phyloP scores from a whole-genome alignment of 1,140 invertebrate species.

The Papilio glaucus region DNA sequence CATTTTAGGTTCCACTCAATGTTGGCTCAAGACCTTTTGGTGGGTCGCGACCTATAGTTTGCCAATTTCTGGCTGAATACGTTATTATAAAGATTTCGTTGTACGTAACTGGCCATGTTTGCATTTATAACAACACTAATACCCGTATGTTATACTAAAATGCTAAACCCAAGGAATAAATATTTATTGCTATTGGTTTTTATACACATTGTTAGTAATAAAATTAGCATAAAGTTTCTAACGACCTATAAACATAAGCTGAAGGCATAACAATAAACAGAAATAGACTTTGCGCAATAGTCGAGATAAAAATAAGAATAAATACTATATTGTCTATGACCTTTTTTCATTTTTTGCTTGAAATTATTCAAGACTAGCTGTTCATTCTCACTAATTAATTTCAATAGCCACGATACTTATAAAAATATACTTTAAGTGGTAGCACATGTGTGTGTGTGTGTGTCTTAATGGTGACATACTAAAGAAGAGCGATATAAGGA shows the following conservation, averaged over 20 bases:
- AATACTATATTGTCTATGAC: not conserved
- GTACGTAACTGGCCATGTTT: too few relatives aligned
- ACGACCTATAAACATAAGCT: not conserved
- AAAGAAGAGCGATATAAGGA: too few relatives aligned
- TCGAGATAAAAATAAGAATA: constrained; percentile 1
- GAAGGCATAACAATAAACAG: constrained; percentile 13
- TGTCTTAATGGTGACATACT: too few relatives aligned
- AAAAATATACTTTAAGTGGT: too few relatives aligned
- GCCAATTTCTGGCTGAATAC: too few relatives aligned
- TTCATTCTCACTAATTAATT: too few relatives aligned
- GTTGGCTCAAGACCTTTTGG: too few relatives aligned
- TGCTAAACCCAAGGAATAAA: constrained; percentile 16
- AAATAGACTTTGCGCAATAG: not conserved
- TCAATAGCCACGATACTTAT: too few relatives aligned
- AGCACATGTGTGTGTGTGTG: too few relatives aligned
- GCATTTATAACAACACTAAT: not conserved
- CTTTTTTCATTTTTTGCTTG: not conserved
- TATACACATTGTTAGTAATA: constrained; percentile 16
- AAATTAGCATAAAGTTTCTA: constrained; percentile 34
- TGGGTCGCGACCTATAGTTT: too few relatives aligned
- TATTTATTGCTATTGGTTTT: constrained; percentile 19
- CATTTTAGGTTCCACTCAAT: too few relatives aligned
- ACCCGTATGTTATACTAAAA: not conserved
- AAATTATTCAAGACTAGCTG: not conserved
- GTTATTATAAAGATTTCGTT: too few relatives aligned